These are phyloP conservation scores for Heterodera filipjevi DNA, from an alignment of 2,888 invertebrate genomes.

Conservation along the genomic window DNA sequence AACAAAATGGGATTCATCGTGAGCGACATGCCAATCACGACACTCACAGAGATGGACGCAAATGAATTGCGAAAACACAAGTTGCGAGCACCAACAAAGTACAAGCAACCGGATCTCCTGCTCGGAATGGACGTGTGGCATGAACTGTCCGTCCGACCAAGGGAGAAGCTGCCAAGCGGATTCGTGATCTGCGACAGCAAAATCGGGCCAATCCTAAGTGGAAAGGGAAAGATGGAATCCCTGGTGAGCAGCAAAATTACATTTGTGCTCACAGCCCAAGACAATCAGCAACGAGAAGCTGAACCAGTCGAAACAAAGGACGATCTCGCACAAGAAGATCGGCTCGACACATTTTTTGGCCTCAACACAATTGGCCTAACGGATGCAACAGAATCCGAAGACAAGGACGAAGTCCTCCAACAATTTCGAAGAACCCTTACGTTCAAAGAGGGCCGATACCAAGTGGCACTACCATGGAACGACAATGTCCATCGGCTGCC, in stretches of 20 bases:
- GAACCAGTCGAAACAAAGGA: no score
- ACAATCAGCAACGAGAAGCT: no score
- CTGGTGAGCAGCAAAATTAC: no score
- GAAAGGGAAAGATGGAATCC: neutral
- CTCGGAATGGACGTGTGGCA: no score
- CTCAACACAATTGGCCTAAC: neutral
- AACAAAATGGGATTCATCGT: slow-evolving; percentile 17
- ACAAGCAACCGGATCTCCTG: neutral
- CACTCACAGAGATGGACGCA: neutral
- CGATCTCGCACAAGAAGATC: neutral
- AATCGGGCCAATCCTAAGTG: slow-evolving; percentile 8
- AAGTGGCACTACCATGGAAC: slow-evolving; percentile 15
- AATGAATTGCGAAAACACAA: neutral
- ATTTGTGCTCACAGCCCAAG: no score
- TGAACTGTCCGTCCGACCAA: neutral
- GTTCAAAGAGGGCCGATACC: slow-evolving; percentile 11
- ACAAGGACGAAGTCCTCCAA: slow-evolving; percentile 4
- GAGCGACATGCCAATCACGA: neutral
- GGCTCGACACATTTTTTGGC: slow-evolving; percentile 5
- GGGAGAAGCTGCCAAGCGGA: slow-evolving; percentile 10
- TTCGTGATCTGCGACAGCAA: slow-evolving; percentile 8
- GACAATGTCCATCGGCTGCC: neutral
- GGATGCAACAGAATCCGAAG: neutral
- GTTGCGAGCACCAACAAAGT: no score
- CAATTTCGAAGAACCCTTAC: neutral